Evolutionary conservation across 1,140 invertebrate genomes (phyloP), one percentile per base, ranked within the genome.

Genomic region (Drosophila auraria): DNA sequence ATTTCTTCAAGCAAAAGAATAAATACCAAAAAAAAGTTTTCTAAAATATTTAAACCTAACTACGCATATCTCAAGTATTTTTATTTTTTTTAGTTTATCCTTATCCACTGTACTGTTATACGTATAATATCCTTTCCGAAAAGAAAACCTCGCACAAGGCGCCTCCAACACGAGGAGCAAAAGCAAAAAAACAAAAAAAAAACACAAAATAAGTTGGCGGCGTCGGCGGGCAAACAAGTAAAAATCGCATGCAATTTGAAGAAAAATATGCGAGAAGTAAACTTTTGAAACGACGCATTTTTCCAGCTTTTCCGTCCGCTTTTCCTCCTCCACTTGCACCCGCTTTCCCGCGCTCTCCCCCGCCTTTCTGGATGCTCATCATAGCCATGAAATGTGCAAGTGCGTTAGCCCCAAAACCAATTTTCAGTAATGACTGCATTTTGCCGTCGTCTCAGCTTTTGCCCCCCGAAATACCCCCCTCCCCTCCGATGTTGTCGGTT

Each of bases 341-440:
- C 8, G 2, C 14, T 2, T 15, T 3, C 7, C 17, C 1, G 30
- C 2, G 0, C 11, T 6, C 14, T 11, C 11, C 33, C 33, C 17
- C 33, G 20, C n/a, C 17, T 23, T 49, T 40, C n/a, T 68, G 54
- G 82, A 51, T 65, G 83, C 70, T 73, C 80, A 73, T 86, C 80
- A 87, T 89, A 90, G 82, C 84, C 86, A 89, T 87, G 83, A 87
- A 87, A 83, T 87, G 83, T 87, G 84, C 84, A 90, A 90, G 86
- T 90, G 86, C 86, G 86, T 90, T 90, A 90, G 86, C 86, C 86
- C 86, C 86, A 90, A 90, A 90, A 90, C 86, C 86, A 90, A 90
- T 90, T 90, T 90, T 90, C 86, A 89, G 86, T 90, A 90, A 90
- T 90, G 86, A 90, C 86, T 90, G 84, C 84, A 87, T 87, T 87